Conservation (phyloP, 1,140 invertebrate species). For the Lutraria rhynchaena region DNA sequence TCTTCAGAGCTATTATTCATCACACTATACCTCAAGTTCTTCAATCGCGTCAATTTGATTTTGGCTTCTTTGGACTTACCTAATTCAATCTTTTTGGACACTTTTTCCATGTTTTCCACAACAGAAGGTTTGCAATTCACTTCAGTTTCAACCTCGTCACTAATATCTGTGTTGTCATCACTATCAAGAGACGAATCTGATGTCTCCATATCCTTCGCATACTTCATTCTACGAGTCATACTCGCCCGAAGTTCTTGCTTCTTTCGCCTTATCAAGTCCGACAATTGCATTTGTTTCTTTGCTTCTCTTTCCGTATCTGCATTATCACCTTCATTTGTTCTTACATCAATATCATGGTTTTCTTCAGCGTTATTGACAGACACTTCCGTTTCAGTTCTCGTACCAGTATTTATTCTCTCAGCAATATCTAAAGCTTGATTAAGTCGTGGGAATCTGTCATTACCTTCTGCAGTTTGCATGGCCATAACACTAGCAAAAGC, state of each 20-base stretch:
- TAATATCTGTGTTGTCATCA: conserved; percentile 65
- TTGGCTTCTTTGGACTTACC: conserved; percentile 51
- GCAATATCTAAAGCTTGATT: conserved; percentile 38
- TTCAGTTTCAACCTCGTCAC: conserved; percentile 64
- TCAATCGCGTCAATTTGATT: conserved; percentile 68
- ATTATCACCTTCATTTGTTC: not conserved
- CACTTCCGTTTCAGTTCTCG: conserved; percentile 16
- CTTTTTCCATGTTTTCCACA: conserved; percentile 31
- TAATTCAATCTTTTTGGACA: conserved; percentile 56
- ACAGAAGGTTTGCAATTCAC: conserved; percentile 48
- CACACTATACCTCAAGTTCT: conserved; percentile 64
- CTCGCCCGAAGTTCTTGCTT: conserved; percentile 24
- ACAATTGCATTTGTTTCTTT: conserved; percentile 2
- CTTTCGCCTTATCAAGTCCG: conserved; percentile 27
- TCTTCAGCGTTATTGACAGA: not conserved
- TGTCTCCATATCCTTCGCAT: not conserved
- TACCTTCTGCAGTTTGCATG: conserved; percentile 62
- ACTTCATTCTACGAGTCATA: conserved; percentile 25
- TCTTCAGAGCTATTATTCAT: conserved; percentile 68
- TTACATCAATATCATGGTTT: not conserved
- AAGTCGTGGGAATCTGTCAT: conserved; percentile 40
- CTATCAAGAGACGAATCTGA: conserved; percentile 26
- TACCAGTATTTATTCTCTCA: conserved; percentile 46
- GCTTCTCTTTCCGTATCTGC: not conserved
- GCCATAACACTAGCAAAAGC: conserved; percentile 77